phyloP scores from a whole-genome alignment of 2,113 vertebrate genomes.

The Phodopus roborovskii region DNA sequence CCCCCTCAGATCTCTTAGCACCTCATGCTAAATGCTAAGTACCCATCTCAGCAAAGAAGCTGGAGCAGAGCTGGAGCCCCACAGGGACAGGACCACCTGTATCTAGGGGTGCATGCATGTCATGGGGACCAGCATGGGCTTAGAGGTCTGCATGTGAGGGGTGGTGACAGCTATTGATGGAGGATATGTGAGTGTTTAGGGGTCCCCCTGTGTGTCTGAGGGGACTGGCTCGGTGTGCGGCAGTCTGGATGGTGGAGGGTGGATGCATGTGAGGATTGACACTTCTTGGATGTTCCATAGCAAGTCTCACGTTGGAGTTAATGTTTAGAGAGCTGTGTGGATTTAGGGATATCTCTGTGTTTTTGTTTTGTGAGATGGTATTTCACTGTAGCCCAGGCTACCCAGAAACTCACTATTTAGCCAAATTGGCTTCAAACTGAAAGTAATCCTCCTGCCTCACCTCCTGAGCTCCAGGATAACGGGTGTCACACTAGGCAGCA shows the following conservation, averaged over 20 bases:
- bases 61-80: too few relatives aligned
- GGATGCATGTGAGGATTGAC: not conserved
- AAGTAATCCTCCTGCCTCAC: not conserved
- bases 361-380: not conserved
- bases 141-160: not conserved
- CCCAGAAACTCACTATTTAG: not conserved
- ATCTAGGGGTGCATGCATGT: not conserved
- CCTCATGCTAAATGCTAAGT: not conserved
- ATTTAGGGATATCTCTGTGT: not conserved
- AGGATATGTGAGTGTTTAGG: not conserved
- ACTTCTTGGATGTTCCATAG: not conserved
- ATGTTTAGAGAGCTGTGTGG: not conserved
- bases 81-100: not conserved
- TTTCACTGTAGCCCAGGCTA: not conserved
- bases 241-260: not conserved
- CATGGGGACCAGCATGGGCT: not conserved
- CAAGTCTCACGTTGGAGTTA: not conserved
- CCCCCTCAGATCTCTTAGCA: not conserved
- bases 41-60: not conserved
- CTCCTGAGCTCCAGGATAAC: not conserved
- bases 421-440: not conserved
- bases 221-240: not conserved
- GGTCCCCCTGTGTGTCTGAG: not conserved
- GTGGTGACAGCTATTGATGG: not conserved
- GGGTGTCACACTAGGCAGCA: not conserved